Conservation (phyloP, 2,888 invertebrate genomes). For the Papilio protenor region DNA sequence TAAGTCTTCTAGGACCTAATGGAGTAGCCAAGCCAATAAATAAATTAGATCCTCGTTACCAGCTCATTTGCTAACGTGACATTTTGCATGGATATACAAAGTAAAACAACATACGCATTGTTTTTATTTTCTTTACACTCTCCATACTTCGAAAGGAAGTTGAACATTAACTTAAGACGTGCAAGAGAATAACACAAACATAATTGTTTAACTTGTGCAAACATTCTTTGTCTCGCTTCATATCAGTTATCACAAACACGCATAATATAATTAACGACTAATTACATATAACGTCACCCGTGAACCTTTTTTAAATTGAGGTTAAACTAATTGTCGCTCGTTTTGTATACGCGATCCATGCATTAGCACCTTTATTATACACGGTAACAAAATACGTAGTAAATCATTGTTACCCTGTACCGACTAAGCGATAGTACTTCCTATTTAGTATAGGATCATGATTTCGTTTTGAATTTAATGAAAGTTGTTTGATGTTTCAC, state of each 20-base stretch:
- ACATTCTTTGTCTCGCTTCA: constrained; percentile 23
- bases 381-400: constrained; percentile 47
- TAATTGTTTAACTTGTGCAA: constrained; percentile 19
- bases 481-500: neutral
- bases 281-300: constrained; percentile 38
- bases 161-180: constrained; percentile 8
- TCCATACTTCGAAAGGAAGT: constrained; percentile 13
- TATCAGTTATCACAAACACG: constrained; percentile 35
- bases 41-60: neutral
- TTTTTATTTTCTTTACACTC: neutral
- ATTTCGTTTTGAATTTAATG: neutral
- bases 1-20: neutral
- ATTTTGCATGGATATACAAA: neutral
- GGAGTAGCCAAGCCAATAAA: neutral
- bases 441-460: neutral
- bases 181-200: constrained; percentile 14
- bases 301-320: constrained; percentile 65
- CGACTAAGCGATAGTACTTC: neutral
- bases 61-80: neutral
- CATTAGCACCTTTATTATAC: constrained; percentile 51
- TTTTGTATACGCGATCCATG: constrained; percentile 59
- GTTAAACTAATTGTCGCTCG: constrained; percentile 78
- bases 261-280: constrained; percentile 42
- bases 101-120: neutral
- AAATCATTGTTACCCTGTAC: neutral